These are phyloP conservation scores for Hipparchia semele DNA, from an alignment of 2,888 invertebrate genomes.

Conservation along the genomic window DNA sequence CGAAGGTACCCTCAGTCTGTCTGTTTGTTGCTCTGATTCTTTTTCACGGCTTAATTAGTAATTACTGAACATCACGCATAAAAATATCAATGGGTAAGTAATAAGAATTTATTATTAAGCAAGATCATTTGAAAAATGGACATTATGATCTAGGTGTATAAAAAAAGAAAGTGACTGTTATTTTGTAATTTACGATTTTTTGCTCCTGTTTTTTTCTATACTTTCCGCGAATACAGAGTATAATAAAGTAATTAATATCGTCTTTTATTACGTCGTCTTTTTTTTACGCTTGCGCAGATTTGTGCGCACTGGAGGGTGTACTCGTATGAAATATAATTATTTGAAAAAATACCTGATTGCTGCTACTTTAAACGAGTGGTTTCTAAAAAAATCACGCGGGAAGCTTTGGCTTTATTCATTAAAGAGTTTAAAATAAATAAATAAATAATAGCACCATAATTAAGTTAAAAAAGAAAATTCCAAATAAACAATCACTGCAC, in stretches of 20 bases:
- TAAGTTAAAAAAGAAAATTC: background rate
- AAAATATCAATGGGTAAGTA: background rate
- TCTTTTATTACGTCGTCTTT: background rate
- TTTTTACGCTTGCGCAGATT: background rate
- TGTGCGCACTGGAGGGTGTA: background rate
- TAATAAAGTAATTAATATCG: constrained; percentile 7
- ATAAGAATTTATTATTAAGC: background rate
- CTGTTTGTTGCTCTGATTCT: no score
- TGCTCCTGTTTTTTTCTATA: constrained; percentile 4
- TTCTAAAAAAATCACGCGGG: no score
- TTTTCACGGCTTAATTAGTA: no score
- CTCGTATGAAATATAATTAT: no score
- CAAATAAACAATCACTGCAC: constrained; percentile 5
- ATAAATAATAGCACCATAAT: background rate
- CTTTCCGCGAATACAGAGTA: constrained; percentile 12
- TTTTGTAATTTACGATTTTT: constrained; percentile 19
- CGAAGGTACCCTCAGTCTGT: no score
- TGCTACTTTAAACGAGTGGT: no score
- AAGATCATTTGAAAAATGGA: constrained; percentile 17
- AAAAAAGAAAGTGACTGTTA: constrained; percentile 31
- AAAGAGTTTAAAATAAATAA: background rate
- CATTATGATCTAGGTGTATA: constrained; percentile 18
- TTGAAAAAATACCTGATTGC: no score
- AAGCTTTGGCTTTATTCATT: no score
- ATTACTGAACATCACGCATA: background rate